Conservation (phyloP, 1,140 invertebrate genomes). For the Stegodyphus mimosarum region DNA sequence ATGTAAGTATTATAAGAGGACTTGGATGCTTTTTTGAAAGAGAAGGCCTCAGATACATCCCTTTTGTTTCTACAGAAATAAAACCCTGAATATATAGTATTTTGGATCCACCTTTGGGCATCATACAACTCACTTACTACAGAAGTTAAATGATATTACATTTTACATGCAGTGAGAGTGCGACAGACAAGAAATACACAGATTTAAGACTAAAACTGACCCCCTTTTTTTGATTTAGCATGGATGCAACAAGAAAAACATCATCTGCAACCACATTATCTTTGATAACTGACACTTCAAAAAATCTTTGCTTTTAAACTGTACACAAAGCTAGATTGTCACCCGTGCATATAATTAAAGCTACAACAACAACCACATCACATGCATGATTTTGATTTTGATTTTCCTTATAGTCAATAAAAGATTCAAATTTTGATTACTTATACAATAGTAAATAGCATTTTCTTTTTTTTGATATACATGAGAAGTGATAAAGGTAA, state of each 20-base stretch:
- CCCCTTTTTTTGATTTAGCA: conserved; percentile 49
- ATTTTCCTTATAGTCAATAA: not conserved
- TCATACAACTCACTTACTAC: conserved; percentile 2
- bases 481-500: no score
- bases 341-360: conserved; percentile 41
- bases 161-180: conserved; percentile 8
- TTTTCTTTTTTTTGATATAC: no score
- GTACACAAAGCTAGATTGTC: conserved; percentile 60
- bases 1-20: no score
- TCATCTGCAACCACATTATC: conserved; percentile 13
- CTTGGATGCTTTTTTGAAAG: no score
- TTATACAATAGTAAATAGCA: not conserved
- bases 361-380: conserved; percentile 50
- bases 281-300: not conserved
- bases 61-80: not conserved
- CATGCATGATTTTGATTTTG: conserved; percentile 56
- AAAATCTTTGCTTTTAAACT: conserved; percentile 12
- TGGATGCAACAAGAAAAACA: not conserved
- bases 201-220: conserved; percentile 2
- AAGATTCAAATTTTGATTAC: not conserved
- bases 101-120: conserved; percentile 15
- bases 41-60: not conserved
- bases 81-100: not conserved
- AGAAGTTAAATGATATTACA: not conserved
- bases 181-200: conserved; percentile 34